Percentiles rank a stretch among this genome's conserved stretches.
Conservation (phyloP, 2,888 invertebrate species). For the Pecten maximus region DNA sequence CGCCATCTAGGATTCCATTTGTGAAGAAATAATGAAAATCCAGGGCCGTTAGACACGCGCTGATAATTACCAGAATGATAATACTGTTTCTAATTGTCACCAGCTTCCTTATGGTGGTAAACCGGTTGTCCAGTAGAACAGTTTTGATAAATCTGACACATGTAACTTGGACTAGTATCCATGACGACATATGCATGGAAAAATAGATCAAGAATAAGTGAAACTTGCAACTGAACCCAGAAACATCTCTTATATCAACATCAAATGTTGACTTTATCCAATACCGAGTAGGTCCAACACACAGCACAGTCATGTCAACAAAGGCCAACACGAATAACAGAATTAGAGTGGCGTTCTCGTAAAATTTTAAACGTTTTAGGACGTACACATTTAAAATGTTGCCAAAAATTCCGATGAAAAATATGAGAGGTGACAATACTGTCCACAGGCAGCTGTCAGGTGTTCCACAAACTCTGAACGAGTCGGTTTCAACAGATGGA, state of each 20-base stretch:
- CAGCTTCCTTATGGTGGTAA: conserved; percentile 48
- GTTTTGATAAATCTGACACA: conserved; percentile 64
- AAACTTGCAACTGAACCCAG: conserved; percentile 63
- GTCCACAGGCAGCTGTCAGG: conserved; percentile 54
- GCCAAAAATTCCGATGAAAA: conserved; percentile 61
- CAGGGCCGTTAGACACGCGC: conserved; percentile 46
- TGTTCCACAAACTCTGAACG: neutral
- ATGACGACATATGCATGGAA: conserved; percentile 67
- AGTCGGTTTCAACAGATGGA: neutral
- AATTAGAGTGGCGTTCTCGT: conserved; percentile 60
- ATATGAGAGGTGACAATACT: conserved; percentile 60
- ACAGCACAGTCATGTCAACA: conserved; percentile 62
- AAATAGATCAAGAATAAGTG: conserved; percentile 64
- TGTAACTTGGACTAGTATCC: conserved; percentile 66
- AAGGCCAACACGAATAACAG: conserved; percentile 61
- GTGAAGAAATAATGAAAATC: conserved; percentile 67
- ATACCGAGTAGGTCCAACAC: conserved; percentile 59
- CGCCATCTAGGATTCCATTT: conserved; percentile 59
- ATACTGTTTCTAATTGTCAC: conserved; percentile 55
- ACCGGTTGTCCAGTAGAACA: conserved; percentile 52
- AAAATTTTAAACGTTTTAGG: conserved; percentile 56
- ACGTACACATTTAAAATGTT: conserved; percentile 62
- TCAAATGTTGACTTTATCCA: conserved; percentile 59
- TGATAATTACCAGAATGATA: conserved; percentile 43
- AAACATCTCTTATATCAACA: conserved; percentile 56